These are phyloP conservation scores for Gallinago undulata DNA, from an alignment of 2,113 vertebrate genomes.

Conservation along the genomic window DNA sequence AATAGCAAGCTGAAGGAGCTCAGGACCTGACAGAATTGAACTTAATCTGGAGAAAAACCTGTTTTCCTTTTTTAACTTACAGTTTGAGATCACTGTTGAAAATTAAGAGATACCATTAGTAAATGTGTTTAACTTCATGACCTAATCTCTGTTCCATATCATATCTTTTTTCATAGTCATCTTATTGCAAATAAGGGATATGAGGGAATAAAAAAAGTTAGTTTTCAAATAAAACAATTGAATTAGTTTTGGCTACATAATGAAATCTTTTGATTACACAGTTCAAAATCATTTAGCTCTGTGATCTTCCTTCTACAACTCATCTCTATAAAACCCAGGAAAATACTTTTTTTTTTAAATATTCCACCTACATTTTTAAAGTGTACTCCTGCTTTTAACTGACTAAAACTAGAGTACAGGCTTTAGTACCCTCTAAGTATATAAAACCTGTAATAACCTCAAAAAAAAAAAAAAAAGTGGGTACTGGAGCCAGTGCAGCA, in stretches of 20 bases:
- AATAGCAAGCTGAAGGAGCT: neutral
- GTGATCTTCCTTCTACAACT: neutral
- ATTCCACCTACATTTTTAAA: neutral
- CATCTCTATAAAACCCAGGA: neutral
- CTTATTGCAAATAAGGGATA: neutral
- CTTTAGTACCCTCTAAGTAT: neutral
- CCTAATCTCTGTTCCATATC: fast-evolving
- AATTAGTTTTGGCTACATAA: neutral
- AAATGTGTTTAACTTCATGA: neutral
- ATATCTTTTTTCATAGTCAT: neutral
- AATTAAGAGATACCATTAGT: neutral
- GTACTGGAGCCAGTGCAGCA: neutral
- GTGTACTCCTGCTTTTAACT: conserved; percentile 4
- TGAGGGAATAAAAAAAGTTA: neutral
- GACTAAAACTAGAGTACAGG: neutral
- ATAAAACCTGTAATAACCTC: neutral
- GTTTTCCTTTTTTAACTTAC: neutral
- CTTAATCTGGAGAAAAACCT: neutral
- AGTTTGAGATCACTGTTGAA: neutral
- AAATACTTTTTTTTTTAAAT: neutral
- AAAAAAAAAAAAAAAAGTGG: neutral
- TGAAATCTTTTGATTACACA: neutral
- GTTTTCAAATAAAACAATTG: neutral
- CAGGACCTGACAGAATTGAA: neutral
- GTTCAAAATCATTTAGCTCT: neutral